These are phyloP conservation scores for Philonicus albiceps DNA, from an alignment of 2,888 invertebrate genomes.

Conservation along the genomic window DNA sequence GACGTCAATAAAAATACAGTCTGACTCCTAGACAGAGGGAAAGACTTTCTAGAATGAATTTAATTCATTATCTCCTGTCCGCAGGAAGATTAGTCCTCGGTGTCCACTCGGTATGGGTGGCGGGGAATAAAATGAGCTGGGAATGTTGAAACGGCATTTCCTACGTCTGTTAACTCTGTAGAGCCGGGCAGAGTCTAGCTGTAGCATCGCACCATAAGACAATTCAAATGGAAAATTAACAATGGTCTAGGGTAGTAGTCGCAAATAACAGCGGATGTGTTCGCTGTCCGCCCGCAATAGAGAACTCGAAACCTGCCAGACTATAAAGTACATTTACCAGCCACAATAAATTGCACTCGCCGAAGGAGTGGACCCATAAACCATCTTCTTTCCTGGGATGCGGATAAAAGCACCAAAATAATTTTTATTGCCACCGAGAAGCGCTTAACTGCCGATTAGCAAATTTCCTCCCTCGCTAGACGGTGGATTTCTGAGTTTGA, in stretches of 20 bases:
- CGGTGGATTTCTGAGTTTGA: not conserved
- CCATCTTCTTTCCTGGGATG: constrained; percentile 14
- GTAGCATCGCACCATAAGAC: not conserved
- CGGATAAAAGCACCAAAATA: constrained; percentile 13
- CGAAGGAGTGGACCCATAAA: constrained; percentile 25
- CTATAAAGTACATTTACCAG: constrained; percentile 22
- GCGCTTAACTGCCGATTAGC: constrained; percentile 26
- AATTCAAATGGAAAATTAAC: constrained; percentile 31
- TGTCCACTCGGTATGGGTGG: not conserved
- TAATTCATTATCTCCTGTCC: constrained; percentile 25
- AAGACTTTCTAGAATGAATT: constrained; percentile 1
- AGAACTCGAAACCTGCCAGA: not conserved
- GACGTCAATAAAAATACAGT: not conserved
- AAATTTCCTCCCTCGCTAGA: not conserved
- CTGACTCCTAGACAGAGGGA: not conserved
- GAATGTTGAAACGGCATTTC: not conserved
- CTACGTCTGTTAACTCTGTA: not conserved
- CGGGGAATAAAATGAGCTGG: not conserved
- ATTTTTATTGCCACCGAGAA: constrained; percentile 25
- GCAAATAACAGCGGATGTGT: not conserved
- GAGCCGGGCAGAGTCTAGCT: not conserved
- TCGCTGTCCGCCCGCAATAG: not conserved
- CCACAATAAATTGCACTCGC: constrained; percentile 29
- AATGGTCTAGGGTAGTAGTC: not conserved
- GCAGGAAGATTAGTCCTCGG: not conserved